Evolutionary conservation across 2,797 vertebrate genomes (phyloP).

Genomic region (Loris lydekkerianus): DNA sequence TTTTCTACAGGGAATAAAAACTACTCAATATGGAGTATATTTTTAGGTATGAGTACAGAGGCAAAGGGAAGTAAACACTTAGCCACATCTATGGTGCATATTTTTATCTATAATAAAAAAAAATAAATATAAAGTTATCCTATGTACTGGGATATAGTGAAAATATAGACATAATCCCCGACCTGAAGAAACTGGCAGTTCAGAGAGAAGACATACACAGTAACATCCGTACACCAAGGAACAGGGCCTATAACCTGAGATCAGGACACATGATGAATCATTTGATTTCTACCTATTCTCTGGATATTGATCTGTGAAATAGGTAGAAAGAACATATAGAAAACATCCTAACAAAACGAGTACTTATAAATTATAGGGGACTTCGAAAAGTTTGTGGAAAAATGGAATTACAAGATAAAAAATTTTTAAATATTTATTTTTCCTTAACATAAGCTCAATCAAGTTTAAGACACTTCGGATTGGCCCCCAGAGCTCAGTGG

Average conservation of each 20-base stretch:
- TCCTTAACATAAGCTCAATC: neutral
- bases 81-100: too few species aligned
- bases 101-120: too few species aligned
- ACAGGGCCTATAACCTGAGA: neutral
- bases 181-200: neutral
- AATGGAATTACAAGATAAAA: neutral
- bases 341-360: neutral
- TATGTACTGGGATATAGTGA: neutral
- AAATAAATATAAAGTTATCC: neutral
- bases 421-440: neutral
- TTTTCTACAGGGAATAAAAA: slow-evolving; percentile 7
- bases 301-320: neutral
- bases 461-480: neutral
- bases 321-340: neutral
- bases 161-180: neutral
- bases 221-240: accelerated
- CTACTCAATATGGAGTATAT: neutral
- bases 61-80: neutral
- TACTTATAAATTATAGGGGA: neutral
- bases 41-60: neutral
- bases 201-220: neutral
- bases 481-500: too few species aligned
- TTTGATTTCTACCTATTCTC: neutral
- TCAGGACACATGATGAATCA: neutral
- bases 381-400: neutral